phyloP scores from a whole-genome alignment of 2,113 vertebrate genomes.

The Mobula hypostoma region DNA sequence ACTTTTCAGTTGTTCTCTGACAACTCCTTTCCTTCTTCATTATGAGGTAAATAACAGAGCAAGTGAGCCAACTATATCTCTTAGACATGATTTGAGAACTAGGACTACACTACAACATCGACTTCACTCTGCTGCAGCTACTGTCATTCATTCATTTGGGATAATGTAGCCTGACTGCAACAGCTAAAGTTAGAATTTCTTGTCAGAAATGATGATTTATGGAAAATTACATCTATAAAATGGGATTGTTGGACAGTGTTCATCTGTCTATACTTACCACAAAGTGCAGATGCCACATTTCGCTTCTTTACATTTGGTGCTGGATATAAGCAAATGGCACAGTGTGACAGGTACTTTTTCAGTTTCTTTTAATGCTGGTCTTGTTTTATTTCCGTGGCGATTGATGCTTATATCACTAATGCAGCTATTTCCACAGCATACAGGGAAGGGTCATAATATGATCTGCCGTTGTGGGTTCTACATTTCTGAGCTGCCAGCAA shows the following conservation, averaged over 20 bases:
- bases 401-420: neutral
- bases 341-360: neutral
- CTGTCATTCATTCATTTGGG: neutral
- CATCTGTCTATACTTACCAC: neutral
- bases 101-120: neutral
- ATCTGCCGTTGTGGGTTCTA: neutral
- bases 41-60: neutral
- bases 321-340: neutral
- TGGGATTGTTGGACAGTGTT: neutral
- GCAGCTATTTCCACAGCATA: neutral
- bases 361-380: neutral
- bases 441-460: neutral
- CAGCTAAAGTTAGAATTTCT: too few species aligned
- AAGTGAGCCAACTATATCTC: neutral
- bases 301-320: neutral
- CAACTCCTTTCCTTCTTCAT: neutral
- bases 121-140: neutral
- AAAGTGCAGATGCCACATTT: neutral
- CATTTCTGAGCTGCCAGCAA: neutral
- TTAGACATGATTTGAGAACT: neutral
- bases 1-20: too few species aligned
- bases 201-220: neutral
- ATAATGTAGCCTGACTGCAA: neutral
- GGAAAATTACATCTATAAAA: neutral
- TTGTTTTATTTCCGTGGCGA: neutral